Evolutionary conservation across 2,888 invertebrate species (phyloP).

Genomic region (Melieria picta): DNA sequence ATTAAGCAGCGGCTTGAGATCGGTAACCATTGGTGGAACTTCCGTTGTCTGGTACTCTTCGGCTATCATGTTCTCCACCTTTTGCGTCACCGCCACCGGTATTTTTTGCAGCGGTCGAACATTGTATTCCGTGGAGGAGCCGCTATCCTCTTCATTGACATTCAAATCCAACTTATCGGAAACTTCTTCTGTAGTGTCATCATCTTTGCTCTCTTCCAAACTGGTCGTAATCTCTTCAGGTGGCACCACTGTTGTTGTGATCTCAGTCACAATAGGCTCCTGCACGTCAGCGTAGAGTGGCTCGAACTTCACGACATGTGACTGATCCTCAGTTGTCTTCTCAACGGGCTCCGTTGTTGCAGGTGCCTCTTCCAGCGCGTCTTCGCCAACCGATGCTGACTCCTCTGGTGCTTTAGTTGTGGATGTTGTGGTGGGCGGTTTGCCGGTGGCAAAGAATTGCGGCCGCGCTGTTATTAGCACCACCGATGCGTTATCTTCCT

Average conservation of each 20-base stretch:
- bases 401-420: background rate
- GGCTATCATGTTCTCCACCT: constrained; percentile 36
- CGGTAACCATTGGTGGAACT: constrained; percentile 51
- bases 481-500: constrained; percentile 46
- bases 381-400: background rate
- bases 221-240: constrained; percentile 10
- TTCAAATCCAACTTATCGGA: constrained; percentile 19
- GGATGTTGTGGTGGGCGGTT: constrained; percentile 30
- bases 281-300: constrained; percentile 54
- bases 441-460: constrained; percentile 45
- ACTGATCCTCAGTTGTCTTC: constrained; percentile 26
- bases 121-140: constrained; percentile 9
- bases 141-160: background rate
- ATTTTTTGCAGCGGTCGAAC: background rate
- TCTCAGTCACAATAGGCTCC: constrained; percentile 52
- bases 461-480: constrained; percentile 52
- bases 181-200: constrained; percentile 21
- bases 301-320: constrained; percentile 52
- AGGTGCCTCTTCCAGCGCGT: background rate
- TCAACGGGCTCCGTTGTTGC: constrained; percentile 8
- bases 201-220: constrained; percentile 2
- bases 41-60: constrained; percentile 44
- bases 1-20: constrained; percentile 54
- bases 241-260: constrained; percentile 28
- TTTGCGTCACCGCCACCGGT: constrained; percentile 46